phyloP scores from a whole-genome alignment of 2,888 invertebrate genomes.

The Chironomus riparius region DNA sequence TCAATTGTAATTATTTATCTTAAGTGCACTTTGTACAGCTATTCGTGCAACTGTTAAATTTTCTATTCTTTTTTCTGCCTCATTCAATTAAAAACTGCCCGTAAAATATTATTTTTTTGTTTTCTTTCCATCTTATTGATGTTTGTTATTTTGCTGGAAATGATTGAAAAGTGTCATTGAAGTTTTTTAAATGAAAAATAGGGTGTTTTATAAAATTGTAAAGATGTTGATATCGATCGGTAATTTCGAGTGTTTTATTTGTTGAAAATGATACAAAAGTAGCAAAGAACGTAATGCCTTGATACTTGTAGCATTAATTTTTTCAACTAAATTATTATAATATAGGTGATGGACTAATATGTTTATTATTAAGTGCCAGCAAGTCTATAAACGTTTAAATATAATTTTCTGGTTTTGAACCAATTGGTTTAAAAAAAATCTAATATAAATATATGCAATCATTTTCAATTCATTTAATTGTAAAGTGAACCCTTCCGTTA shows the following conservation, averaged over 20 bases:
- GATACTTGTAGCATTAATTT: too few species aligned
- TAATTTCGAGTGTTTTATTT: slow-evolving; percentile 17
- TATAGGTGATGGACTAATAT: too few species aligned
- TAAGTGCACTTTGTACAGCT: not conserved
- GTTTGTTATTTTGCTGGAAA: not conserved
- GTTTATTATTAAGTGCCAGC: too few species aligned
- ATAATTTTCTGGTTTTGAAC: too few species aligned
- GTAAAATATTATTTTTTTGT: not conserved
- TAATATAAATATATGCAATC: too few species aligned
- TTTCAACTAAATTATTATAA: too few species aligned
- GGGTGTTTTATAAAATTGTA: not conserved
- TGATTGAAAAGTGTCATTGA: not conserved
- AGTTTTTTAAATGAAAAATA: not conserved
- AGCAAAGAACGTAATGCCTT: not conserved
- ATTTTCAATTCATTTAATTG: too few species aligned
- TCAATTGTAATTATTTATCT: not conserved
- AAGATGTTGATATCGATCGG: not conserved
- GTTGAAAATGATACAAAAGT: slow-evolving; percentile 17
- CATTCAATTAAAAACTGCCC: not conserved
- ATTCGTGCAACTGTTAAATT: not conserved
- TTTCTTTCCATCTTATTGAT: not conserved
- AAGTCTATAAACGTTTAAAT: too few species aligned
- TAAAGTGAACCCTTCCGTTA: too few species aligned
- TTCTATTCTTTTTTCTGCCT: not conserved
- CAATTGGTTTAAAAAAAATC: too few species aligned